A percentile compares a stretch with the other conserved stretches of the same genome.
phyloP scores from a whole-genome alignment of 1,140 invertebrate genomes.

The Aporrectodea caliginosa region DNA sequence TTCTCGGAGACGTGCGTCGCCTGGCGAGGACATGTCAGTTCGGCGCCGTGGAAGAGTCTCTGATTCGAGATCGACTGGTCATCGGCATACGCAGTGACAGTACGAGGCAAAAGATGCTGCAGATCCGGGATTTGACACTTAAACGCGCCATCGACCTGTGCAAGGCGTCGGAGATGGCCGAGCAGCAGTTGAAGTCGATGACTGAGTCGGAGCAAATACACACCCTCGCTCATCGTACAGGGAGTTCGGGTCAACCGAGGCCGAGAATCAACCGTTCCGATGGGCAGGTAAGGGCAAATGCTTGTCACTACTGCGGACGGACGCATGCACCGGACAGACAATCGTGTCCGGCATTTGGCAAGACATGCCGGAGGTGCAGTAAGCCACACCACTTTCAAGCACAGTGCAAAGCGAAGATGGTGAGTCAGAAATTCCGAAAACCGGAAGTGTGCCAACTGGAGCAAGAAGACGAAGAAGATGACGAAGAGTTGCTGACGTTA shows the following conservation, averaged over 20 bases:
- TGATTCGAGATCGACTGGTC: conserved; percentile 10
- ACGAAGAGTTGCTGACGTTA: background rate
- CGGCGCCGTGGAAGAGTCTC: conserved; percentile 1
- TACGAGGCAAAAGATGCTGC: background rate
- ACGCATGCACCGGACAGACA: background rate
- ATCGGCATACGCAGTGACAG: background rate
- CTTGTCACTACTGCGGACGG: background rate
- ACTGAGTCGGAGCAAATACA: background rate
- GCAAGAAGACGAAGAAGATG: background rate
- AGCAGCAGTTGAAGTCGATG: background rate
- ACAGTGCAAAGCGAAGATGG: background rate
- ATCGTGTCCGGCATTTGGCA: conserved; percentile 10
- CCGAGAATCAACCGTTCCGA: background rate
- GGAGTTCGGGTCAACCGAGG: background rate
- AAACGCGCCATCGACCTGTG: background rate
- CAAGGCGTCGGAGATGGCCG: background rate
- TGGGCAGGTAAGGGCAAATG: background rate
- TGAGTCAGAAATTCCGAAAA: too few species aligned
- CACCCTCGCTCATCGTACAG: background rate
- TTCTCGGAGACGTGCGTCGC: background rate
- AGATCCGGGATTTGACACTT: background rate
- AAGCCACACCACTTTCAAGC: conserved; percentile 12
- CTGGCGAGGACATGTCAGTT: conserved; percentile 17
- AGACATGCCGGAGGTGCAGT: conserved; percentile 23
- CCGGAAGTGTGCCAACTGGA: background rate